These are phyloP conservation scores for Rhabdophis nuchalis DNA, from an alignment of 2,797 vertebrate genomes.

Conservation along the genomic window DNA sequence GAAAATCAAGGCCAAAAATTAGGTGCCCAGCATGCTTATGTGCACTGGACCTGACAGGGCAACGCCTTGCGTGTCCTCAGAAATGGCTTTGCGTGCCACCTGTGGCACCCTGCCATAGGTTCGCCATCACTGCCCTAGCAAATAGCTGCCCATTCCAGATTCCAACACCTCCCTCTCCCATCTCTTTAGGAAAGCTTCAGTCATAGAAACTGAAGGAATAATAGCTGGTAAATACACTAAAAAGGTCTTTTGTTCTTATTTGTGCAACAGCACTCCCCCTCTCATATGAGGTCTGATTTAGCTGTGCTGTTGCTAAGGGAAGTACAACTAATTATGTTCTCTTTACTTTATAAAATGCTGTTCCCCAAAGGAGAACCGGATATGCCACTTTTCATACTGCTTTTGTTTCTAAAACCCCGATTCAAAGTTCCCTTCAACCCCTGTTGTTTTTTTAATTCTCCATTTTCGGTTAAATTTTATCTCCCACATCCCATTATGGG, in stretches of 20 bases:
- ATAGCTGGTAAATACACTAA: constrained; percentile 7
- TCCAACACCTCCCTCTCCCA: neutral
- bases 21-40: too few species aligned
- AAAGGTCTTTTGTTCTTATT: constrained; percentile 8
- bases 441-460: neutral
- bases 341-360: constrained; percentile 29
- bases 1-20: too few species aligned
- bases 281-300: constrained; percentile 19
- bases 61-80: too few species aligned
- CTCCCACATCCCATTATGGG: neutral
- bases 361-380: constrained; percentile 6
- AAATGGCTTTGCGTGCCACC: too few species aligned
- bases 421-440: neutral
- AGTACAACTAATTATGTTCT: constrained; percentile 26
- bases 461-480: neutral
- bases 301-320: constrained; percentile 27
- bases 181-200: neutral
- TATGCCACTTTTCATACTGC: neutral
- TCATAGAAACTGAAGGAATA: neutral
- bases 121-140: too few species aligned
- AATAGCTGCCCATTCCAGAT: neutral
- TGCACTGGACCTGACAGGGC: too few species aligned
- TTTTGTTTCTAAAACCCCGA: neutral
- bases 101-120: too few species aligned
- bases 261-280: neutral